Evolutionary conservation across 2,797 vertebrate genomes (phyloP).

Genomic region (Chloroceryle inda): DNA sequence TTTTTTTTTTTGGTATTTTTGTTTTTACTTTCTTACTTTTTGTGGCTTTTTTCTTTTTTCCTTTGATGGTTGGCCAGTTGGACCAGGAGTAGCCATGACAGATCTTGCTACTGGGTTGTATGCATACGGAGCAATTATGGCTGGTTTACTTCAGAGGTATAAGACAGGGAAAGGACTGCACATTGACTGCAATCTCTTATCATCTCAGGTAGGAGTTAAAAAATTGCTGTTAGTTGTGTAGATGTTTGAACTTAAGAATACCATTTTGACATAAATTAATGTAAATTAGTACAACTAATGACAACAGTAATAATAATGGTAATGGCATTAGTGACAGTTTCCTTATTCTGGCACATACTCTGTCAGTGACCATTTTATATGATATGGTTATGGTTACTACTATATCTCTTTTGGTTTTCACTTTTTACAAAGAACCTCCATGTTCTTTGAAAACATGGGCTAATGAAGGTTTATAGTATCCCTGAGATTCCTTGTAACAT

Average conservation of each 20-base stretch:
- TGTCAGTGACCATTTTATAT: not conserved
- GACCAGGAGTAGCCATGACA: slow-evolving; percentile 94
- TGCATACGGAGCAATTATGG: slow-evolving; percentile 91
- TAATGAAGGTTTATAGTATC: not conserved
- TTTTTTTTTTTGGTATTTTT: not conserved
- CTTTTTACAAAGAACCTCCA: not conserved
- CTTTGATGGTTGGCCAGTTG: slow-evolving; percentile 90
- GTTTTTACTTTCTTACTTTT: too few relatives aligned
- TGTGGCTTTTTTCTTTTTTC: too few relatives aligned
- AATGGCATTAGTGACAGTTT: not conserved
- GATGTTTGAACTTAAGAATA: not conserved
- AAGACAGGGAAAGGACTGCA: slow-evolving; percentile 88
- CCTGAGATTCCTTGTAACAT: not conserved
- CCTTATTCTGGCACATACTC: not conserved
- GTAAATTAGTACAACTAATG: not conserved
- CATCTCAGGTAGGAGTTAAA: slow-evolving; percentile 87
- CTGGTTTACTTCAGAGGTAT: slow-evolving; percentile 89
- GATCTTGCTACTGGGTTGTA: slow-evolving; percentile 94
- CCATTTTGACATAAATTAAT: not conserved
- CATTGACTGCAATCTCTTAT: slow-evolving; percentile 95
- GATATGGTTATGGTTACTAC: not conserved
- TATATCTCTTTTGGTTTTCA: not conserved
- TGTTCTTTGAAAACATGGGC: not conserved
- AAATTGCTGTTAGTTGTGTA: not conserved
- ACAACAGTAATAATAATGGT: not conserved